A percentile compares a stretch with the other conserved stretches of the same genome.
These are phyloP conservation scores for Dunckerocampus dactyliophorus DNA, from an alignment of 2,113 vertebrate genomes.

Conservation along the genomic window DNA sequence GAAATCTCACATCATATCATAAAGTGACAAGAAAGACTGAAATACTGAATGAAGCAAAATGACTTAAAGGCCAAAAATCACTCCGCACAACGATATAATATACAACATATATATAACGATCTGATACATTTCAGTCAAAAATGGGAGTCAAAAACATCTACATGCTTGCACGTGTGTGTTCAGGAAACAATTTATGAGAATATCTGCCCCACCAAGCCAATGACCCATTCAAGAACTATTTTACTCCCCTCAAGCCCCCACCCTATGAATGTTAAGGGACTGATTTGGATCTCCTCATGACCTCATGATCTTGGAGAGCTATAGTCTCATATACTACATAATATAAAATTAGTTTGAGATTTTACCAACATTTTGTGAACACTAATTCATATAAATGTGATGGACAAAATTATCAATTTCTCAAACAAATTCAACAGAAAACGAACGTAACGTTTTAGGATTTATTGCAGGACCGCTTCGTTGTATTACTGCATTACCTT, in stretches of 20 bases:
- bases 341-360: not conserved
- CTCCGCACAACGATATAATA: no score
- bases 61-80: no score
- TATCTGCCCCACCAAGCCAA: conserved; percentile 41
- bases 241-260: conserved; percentile 11
- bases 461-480: not conserved
- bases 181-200: conserved; percentile 38
- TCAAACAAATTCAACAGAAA: not conserved
- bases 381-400: not conserved
- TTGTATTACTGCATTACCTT: not conserved
- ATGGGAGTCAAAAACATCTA: not conserved
- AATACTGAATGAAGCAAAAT: no score
- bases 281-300: not conserved
- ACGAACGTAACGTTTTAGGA: not conserved
- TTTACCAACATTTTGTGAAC: not conserved
- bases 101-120: no score
- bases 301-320: not conserved
- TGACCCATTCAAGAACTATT: conserved; percentile 36
- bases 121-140: not conserved
- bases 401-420: not conserved
- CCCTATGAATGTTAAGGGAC: not conserved
- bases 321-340: not conserved
- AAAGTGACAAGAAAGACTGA: no score
- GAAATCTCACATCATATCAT: no score
- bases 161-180: conserved; percentile 1